Base-by-base conservation (phyloP, 2,113 vertebrate genomes). In the Plecturocebus donacophilus region DNA sequence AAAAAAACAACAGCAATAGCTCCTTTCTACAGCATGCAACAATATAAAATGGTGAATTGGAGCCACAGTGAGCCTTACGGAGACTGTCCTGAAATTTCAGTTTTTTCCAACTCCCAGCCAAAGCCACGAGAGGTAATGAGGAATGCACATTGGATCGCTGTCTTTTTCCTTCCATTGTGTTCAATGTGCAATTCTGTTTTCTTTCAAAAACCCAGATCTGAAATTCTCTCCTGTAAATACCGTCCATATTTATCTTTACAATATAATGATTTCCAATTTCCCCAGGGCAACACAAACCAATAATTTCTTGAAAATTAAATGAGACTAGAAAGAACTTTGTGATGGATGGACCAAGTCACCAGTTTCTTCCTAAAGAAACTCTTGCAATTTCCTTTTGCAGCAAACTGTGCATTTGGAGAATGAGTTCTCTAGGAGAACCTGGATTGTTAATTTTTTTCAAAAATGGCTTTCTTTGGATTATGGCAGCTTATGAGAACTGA, bases 1-100 rank as follows among this genome's bases (percentile, higher is more conserved):
- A 61, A 91, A 61, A 87, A 58, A 87, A 66, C n/a, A 64, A 94
- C 66, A 97, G 93, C 98, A 75, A 77, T 42, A 95, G 95, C 97
- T 98, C 97, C 58, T 81, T 96, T 95, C 97, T 97, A 98, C 52
- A 90, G 92, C 97, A 96, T 98, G 97, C 96, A 98, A 96, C 96
- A 94, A 83, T 90, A 92, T 84, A 86, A 89, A 82, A 92, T 3
- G 21, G 71, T 95, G 76, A 73, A 16, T 2, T 32, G 27, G 75
- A 75, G 49, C 56, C 91, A 90, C 87, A 70, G 70, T 47, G 89
- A 95, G 83, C 61, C 38, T 93, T 68, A 54, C 56, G 82, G 95
- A 91, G 83, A 80, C 84, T 38, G 19, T 90, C 35, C 27, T 79
- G 54, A 40, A 85, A 77, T 40, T 17, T 47, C 32, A 85, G 86